Evolutionary conservation across 2,888 invertebrate species (phyloP).

Genomic region (Cephalotes varians): DNA sequence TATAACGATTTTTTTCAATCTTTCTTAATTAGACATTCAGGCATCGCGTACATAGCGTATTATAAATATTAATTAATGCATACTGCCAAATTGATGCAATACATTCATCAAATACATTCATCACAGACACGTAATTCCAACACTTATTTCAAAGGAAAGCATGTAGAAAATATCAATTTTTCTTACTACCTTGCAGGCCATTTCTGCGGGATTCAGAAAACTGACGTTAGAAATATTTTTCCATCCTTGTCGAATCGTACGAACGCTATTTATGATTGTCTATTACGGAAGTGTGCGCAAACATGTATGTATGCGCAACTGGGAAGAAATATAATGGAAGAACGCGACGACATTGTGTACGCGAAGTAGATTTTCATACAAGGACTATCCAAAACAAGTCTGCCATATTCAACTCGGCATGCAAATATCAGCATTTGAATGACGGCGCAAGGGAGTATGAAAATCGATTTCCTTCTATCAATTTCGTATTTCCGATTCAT

Average conservation of each 20-base stretch:
- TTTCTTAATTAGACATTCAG: not conserved
- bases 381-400: conserved; percentile 45
- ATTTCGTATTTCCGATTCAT: conserved; percentile 41
- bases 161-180: conserved; percentile 1
- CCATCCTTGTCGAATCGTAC: conserved; percentile 14
- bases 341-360: conserved; percentile 28
- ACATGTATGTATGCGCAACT: not conserved
- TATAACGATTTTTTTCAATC: not conserved
- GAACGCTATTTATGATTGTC: conserved; percentile 16
- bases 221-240: conserved; percentile 28
- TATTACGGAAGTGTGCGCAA: not conserved
- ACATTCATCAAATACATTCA: conserved; percentile 6
- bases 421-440: conserved; percentile 54
- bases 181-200: not conserved
- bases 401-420: conserved; percentile 44
- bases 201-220: conserved; percentile 3
- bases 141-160: not conserved
- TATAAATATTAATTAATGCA: conserved; percentile 2
- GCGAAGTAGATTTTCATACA: conserved; percentile 58
- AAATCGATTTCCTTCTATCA: conserved; percentile 51
- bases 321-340: conserved; percentile 25
- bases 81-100: not conserved
- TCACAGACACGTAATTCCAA: not conserved
- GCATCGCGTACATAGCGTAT: not conserved
- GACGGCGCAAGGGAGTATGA: conserved; percentile 44